phyloP scores from a whole-genome alignment of 1,140 invertebrate genomes.

The Drosophila subobscura region DNA sequence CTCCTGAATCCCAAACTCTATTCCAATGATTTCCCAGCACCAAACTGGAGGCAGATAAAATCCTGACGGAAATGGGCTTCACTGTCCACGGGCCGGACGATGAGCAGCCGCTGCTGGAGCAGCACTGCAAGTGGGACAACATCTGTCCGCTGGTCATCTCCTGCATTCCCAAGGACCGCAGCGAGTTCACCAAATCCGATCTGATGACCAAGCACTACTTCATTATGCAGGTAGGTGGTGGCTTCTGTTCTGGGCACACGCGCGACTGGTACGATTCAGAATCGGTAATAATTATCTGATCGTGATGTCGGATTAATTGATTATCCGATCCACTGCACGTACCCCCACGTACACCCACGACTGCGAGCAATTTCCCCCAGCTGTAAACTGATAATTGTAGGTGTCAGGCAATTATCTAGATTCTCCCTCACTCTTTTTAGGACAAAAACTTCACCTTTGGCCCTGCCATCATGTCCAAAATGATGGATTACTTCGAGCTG shows the following conservation, averaged over 20 bases:
- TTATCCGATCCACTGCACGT: too few species aligned
- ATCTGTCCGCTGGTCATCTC: constrained; percentile 89
- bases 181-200: constrained; percentile 76
- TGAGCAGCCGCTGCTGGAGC: constrained; percentile 82
- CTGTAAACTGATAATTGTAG: too few species aligned
- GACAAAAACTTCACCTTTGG: constrained; percentile 90
- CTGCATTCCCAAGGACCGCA: constrained; percentile 85
- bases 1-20: too few species aligned
- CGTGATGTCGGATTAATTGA: too few species aligned
- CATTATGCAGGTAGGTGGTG: constrained; percentile 85
- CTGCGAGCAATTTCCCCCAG: too few species aligned
- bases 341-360: too few species aligned
- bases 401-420: too few species aligned
- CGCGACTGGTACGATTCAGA: too few species aligned
- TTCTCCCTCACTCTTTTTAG: constrained; percentile 80
- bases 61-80: constrained; percentile 66
- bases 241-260: too few species aligned
- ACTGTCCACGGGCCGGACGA: constrained; percentile 71
- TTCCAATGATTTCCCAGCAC: constrained; percentile 31
- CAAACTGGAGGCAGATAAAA: constrained; percentile 62
- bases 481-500: constrained; percentile 86
- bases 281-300: too few species aligned
- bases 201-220: constrained; percentile 85
- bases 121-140: constrained; percentile 87
- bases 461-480: constrained; percentile 88